Evolutionary conservation across 2,797 vertebrate species (phyloP).

Genomic region (Trachops cirrhosus): DNA sequence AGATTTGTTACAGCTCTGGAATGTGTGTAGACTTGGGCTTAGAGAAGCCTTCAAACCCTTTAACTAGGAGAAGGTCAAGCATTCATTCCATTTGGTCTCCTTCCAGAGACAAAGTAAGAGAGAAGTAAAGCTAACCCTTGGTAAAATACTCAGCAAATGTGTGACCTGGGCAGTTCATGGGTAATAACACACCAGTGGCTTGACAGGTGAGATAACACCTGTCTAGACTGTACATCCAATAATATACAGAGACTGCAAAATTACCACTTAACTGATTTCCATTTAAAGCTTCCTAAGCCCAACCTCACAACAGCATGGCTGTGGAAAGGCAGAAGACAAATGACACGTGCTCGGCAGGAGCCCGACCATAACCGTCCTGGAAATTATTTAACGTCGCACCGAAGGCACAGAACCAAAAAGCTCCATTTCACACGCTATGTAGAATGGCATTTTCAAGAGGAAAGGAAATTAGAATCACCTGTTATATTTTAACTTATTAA

Average conservation of each 20-base stretch:
- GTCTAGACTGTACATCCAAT: neutral
- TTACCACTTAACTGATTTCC: neutral
- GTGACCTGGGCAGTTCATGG: neutral
- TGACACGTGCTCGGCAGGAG: too few species aligned
- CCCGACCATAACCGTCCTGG: neutral
- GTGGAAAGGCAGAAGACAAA: neutral
- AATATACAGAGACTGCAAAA: neutral
- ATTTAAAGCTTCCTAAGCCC: neutral
- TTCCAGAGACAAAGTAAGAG: neutral
- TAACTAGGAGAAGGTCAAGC: neutral
- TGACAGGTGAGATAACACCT: neutral
- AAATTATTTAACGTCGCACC: neutral
- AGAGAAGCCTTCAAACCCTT: neutral
- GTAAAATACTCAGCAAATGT: neutral
- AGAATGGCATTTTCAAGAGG: neutral
- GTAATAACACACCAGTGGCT: neutral
- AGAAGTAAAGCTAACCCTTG: neutral
- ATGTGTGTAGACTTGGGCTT: neutral
- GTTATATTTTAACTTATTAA: neutral
- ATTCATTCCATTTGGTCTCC: neutral
- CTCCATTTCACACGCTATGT: neutral
- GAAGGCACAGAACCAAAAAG: neutral
- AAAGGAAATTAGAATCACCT: neutral
- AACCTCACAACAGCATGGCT: neutral
- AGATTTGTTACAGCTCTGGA: neutral